These are phyloP conservation scores for Drosophila yakuba DNA, from an alignment of 1,140 invertebrate species.

Conservation along the genomic window DNA sequence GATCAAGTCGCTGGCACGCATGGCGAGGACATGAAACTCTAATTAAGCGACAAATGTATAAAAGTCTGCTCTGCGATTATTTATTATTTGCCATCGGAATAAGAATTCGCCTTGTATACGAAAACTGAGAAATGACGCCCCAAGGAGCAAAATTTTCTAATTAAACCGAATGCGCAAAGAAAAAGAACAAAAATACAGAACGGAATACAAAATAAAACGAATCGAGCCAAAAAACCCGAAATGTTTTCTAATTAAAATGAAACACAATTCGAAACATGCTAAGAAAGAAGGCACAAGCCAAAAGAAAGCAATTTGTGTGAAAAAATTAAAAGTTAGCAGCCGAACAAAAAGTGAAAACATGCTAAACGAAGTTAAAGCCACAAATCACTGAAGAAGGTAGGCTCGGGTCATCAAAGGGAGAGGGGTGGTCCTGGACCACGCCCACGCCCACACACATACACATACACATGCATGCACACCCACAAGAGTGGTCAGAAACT, in stretches of 20 bases:
- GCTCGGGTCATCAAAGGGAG: conserved; percentile 9
- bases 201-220: conserved; percentile 29
- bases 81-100: conserved; percentile 62
- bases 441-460: conserved; percentile 11
- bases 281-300: conserved; percentile 32
- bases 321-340: conserved; percentile 54
- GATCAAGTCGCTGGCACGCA: conserved; percentile 54
- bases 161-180: conserved; percentile 36
- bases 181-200: conserved; percentile 13
- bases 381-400: conserved; percentile 63
- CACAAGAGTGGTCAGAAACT: conserved; percentile 65
- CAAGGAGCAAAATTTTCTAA: conserved; percentile 57
- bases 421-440: conserved; percentile 8
- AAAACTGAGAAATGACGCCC: conserved; percentile 39
- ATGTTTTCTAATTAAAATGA: conserved; percentile 71
- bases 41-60: conserved; percentile 69
- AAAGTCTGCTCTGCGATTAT: conserved; percentile 60
- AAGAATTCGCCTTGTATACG: conserved; percentile 25
- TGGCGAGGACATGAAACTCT: conserved; percentile 63
- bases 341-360: conserved; percentile 48
- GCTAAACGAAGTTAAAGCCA: conserved; percentile 47
- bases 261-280: conserved; percentile 53
- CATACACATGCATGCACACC: conserved; percentile 1
- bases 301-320: conserved; percentile 48
- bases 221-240: conserved; percentile 46